These are phyloP conservation scores for Clepsis dumicolana DNA, from an alignment of 2,888 invertebrate genomes.

Conservation along the genomic window DNA sequence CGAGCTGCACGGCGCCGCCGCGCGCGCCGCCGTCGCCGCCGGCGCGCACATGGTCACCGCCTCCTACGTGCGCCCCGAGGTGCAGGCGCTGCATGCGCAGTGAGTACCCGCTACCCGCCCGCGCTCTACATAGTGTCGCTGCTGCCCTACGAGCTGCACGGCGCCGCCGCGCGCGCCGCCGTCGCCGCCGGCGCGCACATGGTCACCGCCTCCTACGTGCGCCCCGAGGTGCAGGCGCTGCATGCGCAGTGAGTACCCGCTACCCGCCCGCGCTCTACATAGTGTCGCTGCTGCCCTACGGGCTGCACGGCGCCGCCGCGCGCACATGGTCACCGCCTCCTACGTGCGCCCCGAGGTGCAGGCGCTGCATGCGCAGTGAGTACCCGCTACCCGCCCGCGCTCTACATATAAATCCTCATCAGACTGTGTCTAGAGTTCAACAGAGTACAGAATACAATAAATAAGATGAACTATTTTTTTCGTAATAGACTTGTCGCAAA, in stretches of 20 bases:
- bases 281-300: constrained; percentile 76
- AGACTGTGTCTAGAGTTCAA: too few species aligned
- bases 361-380: constrained; percentile 87
- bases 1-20: constrained; percentile 94
- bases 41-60: constrained; percentile 98
- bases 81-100: constrained; percentile 92
- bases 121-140: constrained; percentile 94
- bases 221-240: constrained; percentile 92
- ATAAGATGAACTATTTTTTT: too few species aligned
- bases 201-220: constrained; percentile 98
- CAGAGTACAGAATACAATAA: too few species aligned
- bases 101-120: constrained; percentile 83
- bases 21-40: constrained; percentile 94
- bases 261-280: not conserved
- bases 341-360: constrained; percentile 95
- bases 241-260: constrained; percentile 78
- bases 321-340: constrained; percentile 98
- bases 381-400: not conserved
- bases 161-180: constrained; percentile 94
- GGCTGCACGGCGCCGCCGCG: constrained; percentile 94
- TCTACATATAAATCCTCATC: not conserved
- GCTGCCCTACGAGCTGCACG: constrained; percentile 96
- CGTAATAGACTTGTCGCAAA: too few species aligned
- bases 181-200: constrained; percentile 95
- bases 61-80: constrained; percentile 95